These are phyloP conservation scores for Choristoneura fumiferana DNA, from an alignment of 1,140 invertebrate species.

Conservation along the genomic window DNA sequence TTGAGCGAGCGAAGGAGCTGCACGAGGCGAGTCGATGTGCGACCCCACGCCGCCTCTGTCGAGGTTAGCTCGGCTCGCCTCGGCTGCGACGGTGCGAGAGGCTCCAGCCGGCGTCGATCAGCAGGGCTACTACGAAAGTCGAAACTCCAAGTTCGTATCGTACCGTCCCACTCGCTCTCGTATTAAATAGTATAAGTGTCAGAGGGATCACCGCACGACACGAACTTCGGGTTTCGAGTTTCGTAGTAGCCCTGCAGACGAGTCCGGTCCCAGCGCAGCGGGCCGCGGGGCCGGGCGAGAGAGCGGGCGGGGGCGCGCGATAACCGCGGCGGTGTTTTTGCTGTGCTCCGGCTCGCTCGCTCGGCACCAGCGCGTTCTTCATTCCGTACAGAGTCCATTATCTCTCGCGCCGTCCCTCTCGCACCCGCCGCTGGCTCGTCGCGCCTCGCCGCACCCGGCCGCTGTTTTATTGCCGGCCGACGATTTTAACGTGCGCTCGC, in stretches of 20 bases:
- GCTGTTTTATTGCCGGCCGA: conserved; percentile 77
- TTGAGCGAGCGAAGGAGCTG: conserved; percentile 40
- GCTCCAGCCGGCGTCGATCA: conserved; percentile 56
- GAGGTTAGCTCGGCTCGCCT: conserved; percentile 59
- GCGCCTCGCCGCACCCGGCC: conserved; percentile 73
- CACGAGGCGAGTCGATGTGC: conserved; percentile 45
- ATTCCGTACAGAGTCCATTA: conserved; percentile 73
- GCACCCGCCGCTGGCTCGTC: conserved; percentile 58
- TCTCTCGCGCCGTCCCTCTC: conserved; percentile 59
- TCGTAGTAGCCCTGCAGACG: too few relatives aligned
- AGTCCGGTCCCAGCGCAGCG: conserved; percentile 38
- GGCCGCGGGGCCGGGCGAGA: conserved; percentile 36
- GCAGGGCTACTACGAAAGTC: too few relatives aligned
- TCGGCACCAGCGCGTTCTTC: conserved; percentile 68
- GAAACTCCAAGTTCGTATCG: too few relatives aligned
- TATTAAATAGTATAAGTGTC: too few relatives aligned
- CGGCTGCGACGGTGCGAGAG: conserved; percentile 51
- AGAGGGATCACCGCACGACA: too few relatives aligned
- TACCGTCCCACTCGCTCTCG: too few relatives aligned
- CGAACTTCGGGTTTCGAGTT: too few relatives aligned
- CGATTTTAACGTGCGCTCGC: conserved; percentile 77
- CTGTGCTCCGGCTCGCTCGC: conserved; percentile 66
- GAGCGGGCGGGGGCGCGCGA: conserved; percentile 45
- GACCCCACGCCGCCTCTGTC: conserved; percentile 57
- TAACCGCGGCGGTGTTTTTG: conserved; percentile 73